Percentiles rank a stretch among this genome's conserved stretches.
Evolutionary conservation across 2,888 invertebrate genomes (phyloP).

Genomic region (Amiota mariae): DNA sequence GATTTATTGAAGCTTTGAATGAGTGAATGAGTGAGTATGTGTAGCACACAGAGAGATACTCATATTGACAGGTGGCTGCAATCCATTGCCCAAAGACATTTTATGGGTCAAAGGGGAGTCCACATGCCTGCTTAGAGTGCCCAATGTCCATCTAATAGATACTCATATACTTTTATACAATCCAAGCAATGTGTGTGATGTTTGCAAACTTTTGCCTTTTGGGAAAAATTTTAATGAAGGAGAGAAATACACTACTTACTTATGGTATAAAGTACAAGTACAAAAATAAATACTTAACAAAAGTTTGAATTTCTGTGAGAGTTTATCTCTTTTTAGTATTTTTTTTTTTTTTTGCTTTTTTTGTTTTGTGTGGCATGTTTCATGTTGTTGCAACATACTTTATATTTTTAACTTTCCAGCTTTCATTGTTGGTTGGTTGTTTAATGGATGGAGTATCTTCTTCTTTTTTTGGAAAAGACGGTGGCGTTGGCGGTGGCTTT

Average conservation of each 20-base stretch:
- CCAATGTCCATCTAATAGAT: neutral
- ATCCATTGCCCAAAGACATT: neutral
- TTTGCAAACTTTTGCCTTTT: neutral
- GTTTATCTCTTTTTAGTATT: neutral
- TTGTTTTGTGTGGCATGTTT: neutral
- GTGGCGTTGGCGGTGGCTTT: neutral
- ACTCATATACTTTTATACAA: neutral
- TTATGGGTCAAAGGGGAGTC: neutral
- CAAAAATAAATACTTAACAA: conserved; percentile 16
- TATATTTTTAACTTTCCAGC: no score
- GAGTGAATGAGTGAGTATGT: neutral
- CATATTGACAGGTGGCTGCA: conserved; percentile 11
- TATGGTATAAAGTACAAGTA: neutral
- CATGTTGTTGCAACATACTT: no score
- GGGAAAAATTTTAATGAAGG: neutral
- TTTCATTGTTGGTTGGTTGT: no score
- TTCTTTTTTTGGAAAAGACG: no score
- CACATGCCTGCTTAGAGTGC: neutral
- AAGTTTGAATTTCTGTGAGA: neutral
- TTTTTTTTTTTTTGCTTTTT: neutral
- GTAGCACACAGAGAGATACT: neutral
- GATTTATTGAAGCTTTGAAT: neutral
- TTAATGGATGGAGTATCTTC: no score
- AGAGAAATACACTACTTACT: neutral
- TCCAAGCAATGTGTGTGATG: neutral